These are phyloP conservation scores for Andricus quercusramuli DNA, from an alignment of 2,888 invertebrate genomes.

Conservation along the genomic window DNA sequence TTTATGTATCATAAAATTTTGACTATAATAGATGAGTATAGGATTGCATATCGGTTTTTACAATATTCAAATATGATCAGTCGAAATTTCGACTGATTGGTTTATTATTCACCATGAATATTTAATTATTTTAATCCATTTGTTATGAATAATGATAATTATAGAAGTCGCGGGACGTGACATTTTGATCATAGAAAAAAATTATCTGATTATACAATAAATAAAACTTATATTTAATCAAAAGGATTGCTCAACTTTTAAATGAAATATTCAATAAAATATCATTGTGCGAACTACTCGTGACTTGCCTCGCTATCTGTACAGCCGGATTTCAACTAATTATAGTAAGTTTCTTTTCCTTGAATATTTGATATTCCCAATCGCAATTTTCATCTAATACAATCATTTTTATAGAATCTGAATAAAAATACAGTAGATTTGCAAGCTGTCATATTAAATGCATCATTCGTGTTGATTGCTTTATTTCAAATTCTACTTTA, in stretches of 20 bases:
- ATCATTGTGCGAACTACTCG: background rate
- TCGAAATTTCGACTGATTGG: too few relatives aligned
- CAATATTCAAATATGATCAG: too few relatives aligned
- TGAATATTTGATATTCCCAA: too few relatives aligned
- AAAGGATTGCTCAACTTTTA: background rate
- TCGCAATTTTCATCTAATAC: background rate
- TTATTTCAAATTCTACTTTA: slow-evolving; percentile 18
- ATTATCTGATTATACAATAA: background rate
- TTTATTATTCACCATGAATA: too few relatives aligned
- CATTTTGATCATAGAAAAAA: background rate
- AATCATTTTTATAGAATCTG: background rate
- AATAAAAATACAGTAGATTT: background rate
- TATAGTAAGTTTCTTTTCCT: background rate
- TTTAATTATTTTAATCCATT: too few relatives aligned
- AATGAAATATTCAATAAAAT: background rate
- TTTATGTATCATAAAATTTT: too few relatives aligned
- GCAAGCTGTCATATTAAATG: background rate
- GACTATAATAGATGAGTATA: too few relatives aligned
- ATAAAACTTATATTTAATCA: background rate
- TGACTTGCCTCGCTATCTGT: background rate
- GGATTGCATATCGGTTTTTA: too few relatives aligned
- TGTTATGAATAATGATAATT: too few relatives aligned
- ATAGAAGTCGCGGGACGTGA: too few relatives aligned
- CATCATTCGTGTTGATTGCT: background rate
- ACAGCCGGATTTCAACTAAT: slow-evolving; percentile 6